phyloP scores from a whole-genome alignment of 2,888 invertebrate genomes.

The Drosophila nr. perissopoda region DNA sequence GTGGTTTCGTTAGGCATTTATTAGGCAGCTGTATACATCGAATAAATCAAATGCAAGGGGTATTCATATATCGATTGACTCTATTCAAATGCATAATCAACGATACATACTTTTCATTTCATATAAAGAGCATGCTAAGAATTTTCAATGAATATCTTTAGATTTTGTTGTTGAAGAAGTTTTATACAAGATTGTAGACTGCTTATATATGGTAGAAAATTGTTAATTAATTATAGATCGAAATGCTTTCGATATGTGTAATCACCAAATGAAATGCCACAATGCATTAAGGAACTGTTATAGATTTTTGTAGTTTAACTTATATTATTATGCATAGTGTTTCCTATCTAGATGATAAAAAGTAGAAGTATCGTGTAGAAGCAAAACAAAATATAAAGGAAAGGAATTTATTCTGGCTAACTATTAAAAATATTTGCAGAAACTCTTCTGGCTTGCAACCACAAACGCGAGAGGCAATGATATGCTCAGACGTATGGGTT shows the following conservation, averaged over 20 bases:
- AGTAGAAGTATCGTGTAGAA: neutral
- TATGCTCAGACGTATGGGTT: neutral
- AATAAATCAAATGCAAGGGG: conserved; percentile 29
- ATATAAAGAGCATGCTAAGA: conserved; percentile 20
- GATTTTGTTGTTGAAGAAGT: neutral
- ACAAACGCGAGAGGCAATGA: neutral
- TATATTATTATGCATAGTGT: neutral
- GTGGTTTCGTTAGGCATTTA: conserved; percentile 5
- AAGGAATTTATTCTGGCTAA: neutral
- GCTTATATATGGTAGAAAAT: neutral
- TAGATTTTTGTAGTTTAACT: neutral
- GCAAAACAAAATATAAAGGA: neutral
- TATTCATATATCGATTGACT: conserved; percentile 11
- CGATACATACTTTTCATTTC: neutral
- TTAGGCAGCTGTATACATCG: conserved; percentile 11
- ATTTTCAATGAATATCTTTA: conserved; percentile 30
- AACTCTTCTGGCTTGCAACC: neutral
- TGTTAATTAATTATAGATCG: neutral
- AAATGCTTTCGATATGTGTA: neutral
- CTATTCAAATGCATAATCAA: conserved; percentile 23
- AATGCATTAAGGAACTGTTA: neutral
- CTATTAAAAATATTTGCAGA: neutral
- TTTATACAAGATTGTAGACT: neutral
- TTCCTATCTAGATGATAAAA: neutral
- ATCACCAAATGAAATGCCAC: neutral